Base-by-base conservation (phyloP, 2,797 vertebrate genomes). In the Poecilia picta region DNA sequence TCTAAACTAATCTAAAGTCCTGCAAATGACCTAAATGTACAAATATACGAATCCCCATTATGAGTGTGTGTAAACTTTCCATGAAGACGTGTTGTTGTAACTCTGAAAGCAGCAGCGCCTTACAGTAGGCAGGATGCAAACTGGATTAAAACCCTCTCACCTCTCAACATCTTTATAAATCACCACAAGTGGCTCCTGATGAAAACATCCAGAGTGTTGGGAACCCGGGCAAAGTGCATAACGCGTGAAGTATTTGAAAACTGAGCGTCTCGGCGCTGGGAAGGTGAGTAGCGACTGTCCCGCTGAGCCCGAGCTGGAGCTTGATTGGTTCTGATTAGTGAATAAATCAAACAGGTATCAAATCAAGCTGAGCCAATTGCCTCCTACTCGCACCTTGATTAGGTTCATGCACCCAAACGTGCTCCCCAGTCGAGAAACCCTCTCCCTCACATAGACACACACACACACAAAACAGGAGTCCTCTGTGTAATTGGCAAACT, bases 321-420 rank as follows among this genome's bases (percentile, higher is more conserved):
- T 87, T 94, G 92, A 94, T 95, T 95, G 92, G 93, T 91, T 93
- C 86, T 95, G 94, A 95, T 95, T 91, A 93, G 90, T 78, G 92
- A 89, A 94, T 92, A 93, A 92, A 94, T 94, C 94, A 93, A 91
- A 94, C 93, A 91, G 90, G 90, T 93, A 94, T 95, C 94, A 92
- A 93, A 95, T 94, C 93, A 94, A 89, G 90, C 82, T 74, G 82
- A 79, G 91, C 91, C 87, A 92, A 90, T 91, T 89, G 90, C 90
- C 92, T 91, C 93, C 91, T 86, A 93, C 92, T 88, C 89, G 74
- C 89, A 90, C 89, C 82, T 90, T 95, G 93, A 94, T 94, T 94
- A 93, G 93, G 91, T 94, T 92, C 91, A 91, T 78, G 90, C 89
- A 93, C 92, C 89, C 88, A 90, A 92, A 94, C 86, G 89, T 84